Conservation (phyloP, 2,113 vertebrate genomes). For the Petrocephalus zakoni region DNA sequence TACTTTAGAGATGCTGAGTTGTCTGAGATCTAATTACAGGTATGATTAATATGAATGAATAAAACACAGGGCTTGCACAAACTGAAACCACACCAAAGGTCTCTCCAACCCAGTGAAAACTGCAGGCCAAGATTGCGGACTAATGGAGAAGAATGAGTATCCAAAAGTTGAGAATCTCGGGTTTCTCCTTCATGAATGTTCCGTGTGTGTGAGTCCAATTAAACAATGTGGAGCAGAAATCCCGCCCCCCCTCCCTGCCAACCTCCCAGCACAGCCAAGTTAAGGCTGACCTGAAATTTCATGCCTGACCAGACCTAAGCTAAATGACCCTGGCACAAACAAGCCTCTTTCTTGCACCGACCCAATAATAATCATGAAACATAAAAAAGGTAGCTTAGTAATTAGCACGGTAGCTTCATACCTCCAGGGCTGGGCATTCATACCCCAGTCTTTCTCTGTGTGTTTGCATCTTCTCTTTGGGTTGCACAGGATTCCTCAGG, state of each 20-base stretch:
- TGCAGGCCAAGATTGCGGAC: background rate
- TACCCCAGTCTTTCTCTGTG: background rate
- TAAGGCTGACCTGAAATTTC: background rate
- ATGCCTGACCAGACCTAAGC: background rate
- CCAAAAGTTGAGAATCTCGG: background rate
- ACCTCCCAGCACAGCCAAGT: background rate
- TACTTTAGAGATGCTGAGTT: background rate
- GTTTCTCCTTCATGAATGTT: background rate
- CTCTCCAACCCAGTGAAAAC: background rate
- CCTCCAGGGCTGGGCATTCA: background rate
- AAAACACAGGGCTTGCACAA: background rate
- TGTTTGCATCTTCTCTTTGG: background rate
- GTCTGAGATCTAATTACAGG: background rate
- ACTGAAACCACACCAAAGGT: background rate
- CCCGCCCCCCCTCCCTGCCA: background rate
- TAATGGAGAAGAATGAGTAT: background rate
- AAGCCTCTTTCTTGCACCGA: background rate
- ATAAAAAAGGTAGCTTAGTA: background rate
- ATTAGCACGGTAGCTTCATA: background rate
- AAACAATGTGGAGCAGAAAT: background rate
- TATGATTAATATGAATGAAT: background rate
- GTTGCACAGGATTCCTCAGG: background rate
- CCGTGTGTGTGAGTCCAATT: slow-evolving; percentile 4
- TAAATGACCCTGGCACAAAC: background rate
- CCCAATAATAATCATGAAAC: background rate